Conservation (phyloP, 2,888 invertebrate genomes). For the Polyommatus icarus region DNA sequence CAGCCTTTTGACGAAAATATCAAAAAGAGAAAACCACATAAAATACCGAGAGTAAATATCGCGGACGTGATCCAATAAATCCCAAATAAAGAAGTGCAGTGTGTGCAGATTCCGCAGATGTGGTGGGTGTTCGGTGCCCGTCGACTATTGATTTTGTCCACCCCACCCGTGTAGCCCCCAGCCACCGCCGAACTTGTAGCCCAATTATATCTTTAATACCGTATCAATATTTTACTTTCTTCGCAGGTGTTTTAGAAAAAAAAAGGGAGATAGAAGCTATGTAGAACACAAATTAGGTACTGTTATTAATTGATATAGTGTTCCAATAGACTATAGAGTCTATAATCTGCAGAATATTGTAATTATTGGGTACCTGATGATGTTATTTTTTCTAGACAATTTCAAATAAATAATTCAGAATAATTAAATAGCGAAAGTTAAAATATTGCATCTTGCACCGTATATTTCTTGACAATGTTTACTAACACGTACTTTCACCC, state of each 20-base stretch:
- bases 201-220: slow-evolving; percentile 22
- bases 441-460: too few relatives aligned
- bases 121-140: slow-evolving; percentile 67
- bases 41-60: slow-evolving; percentile 55
- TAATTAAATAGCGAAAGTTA: too few relatives aligned
- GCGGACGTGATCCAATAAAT: slow-evolving; percentile 57
- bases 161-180: slow-evolving; percentile 63
- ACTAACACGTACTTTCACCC: too few relatives aligned
- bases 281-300: background rate
- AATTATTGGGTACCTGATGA: too few relatives aligned
- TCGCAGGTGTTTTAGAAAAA: background rate
- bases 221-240: slow-evolving; percentile 20
- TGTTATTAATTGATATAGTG: background rate
- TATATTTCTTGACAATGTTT: too few relatives aligned
- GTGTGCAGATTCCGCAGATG: slow-evolving; percentile 69
- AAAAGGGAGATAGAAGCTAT: background rate
- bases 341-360: too few relatives aligned
- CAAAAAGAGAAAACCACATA: background rate
- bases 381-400: too few relatives aligned
- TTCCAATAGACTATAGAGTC: too few relatives aligned
- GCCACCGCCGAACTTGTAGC: slow-evolving; percentile 50
- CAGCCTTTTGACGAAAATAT: background rate
- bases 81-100: slow-evolving; percentile 69
- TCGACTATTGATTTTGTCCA: slow-evolving; percentile 79
- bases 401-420: too few relatives aligned